Evolutionary conservation across 2,113 vertebrate species (phyloP).

Genomic region (Tapirus terrestris): DNA sequence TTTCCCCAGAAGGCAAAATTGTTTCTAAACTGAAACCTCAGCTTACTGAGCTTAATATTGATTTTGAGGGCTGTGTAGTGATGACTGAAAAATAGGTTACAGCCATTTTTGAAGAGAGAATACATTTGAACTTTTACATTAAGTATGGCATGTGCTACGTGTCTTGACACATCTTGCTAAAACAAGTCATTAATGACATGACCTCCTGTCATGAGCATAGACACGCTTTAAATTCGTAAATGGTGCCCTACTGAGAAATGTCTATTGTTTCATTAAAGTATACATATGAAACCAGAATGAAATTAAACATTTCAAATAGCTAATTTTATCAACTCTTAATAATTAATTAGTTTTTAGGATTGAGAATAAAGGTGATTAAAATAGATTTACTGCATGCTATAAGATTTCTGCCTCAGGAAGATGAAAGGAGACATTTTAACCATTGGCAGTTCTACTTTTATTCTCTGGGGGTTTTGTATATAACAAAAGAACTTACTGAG

Average conservation of each 20-base stretch:
- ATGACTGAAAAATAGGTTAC: constrained; percentile 64
- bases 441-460: constrained; percentile 11
- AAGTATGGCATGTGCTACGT: background rate
- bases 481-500: background rate
- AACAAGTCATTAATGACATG: background rate
- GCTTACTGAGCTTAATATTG: background rate
- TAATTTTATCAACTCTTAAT: constrained; percentile 60
- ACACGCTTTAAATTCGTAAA: constrained; percentile 60
- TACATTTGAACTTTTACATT: constrained; percentile 18
- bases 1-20: background rate
- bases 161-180: background rate
- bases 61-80: background rate
- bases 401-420: constrained; percentile 49
- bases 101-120: constrained; percentile 36
- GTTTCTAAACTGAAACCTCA: constrained; percentile 34
- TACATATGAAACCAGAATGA: constrained; percentile 3
- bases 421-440: constrained; percentile 45
- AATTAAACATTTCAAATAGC: constrained; percentile 59
- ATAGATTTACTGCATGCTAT: constrained; percentile 41
- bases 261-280: constrained; percentile 49
- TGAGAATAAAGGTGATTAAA: constrained; percentile 68
- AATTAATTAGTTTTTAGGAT: constrained; percentile 66
- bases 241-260: constrained; percentile 28
- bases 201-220: background rate
- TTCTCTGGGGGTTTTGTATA: constrained; percentile 52